Base-by-base conservation (phyloP, 2,888 invertebrate genomes). In the Chymomyza amoena region DNA sequence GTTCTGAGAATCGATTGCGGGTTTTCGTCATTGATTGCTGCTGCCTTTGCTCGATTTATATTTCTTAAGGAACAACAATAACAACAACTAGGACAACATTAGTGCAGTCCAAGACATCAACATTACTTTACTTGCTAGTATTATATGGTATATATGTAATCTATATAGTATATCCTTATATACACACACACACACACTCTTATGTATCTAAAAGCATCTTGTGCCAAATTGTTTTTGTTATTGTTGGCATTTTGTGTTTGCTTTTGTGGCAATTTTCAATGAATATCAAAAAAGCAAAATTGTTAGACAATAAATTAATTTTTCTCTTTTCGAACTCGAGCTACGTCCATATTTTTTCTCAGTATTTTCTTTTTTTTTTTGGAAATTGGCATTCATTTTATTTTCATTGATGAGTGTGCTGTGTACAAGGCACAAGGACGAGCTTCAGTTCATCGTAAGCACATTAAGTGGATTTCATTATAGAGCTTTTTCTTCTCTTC, bases 371-470 rank as follows among this genome's bases (percentile, higher is more conserved):
- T n/a, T 57, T 57, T 57, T 18, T 64, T 64, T 39, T 32, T 73
- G 71, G 77, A 83, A 81, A 79, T 84, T 84, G 83, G 75, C 80
- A 84, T 84, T 81, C 77, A 81, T 80, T 82, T 80, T 68, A 73
- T 72, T 80, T 81, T 72, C 70, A 79, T 81, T 72, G 71, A 15
- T 52, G n/a, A 25, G 63, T 28, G 50, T n/a, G n/a, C n/a, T n/a
- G n/a, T 18, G 25, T 56, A 18, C 18, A 13, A 25, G 36, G 15
- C 13, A 39, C 10, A 10, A 25, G 50, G 10, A 15, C 36, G 20
- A 54, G 18, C 18, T 18, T 18, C 61, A 66, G 77, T 76, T 79
- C 68, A 75, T 72, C 70, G 69, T 61, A 61, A 20, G 71, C 69
- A 63, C 72, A 78, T 78, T 78, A 74, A 75, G 72, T 73, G 59